Base-by-base conservation (phyloP, 2,113 vertebrate species). In the Salvelinus alpinus region DNA sequence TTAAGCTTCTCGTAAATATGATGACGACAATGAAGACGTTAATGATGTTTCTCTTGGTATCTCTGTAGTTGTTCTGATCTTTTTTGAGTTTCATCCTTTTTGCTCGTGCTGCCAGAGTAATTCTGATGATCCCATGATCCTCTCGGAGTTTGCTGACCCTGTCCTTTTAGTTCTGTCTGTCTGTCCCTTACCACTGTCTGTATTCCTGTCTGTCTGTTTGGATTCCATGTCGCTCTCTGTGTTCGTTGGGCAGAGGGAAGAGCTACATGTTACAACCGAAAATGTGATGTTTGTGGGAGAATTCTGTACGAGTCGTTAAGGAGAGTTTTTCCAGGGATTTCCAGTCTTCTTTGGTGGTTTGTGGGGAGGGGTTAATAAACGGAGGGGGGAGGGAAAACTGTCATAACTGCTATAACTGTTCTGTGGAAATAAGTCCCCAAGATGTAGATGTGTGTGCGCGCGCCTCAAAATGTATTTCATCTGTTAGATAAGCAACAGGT, bases 41-140 rank as follows among this genome's bases (percentile, higher is more conserved):
- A 85, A 89, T 91, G 86, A 91, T 79, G 86, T 92, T 92, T 91
- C 85, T 93, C 91, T 92, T 92, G 90, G 88, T 93, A 91, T 94
- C 88, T 92, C 89, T 94, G 91, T 93, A 92, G 89, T 88, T 90
- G 85, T 89, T 90, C 87, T 89, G 87, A 91, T 89, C 87, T 87
- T 89, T 85, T 80, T 91, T 90, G 71, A 92, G 86, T 91, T 92
- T 77, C 82, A 86, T 91, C 89, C 77, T 90, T 91, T 91, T 86
- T 84, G 87, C 90, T 90, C 82, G 85, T 93, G 91, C 90, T 90
- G 89, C 86, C 90, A 89, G 84, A 90, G 85, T 90, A 85, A 85
- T 80, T 79, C 89, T 90, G 84, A 80, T 80, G 70, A 44, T 82
- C 78, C 71, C 76, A 76, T 68, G 76, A 75, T 75, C 85, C 75